Evolutionary conservation across 2,113 vertebrate species (phyloP), one percentile per base, ranked within the genome.

Genomic region (Hippoglossus stenolepis): DNA sequence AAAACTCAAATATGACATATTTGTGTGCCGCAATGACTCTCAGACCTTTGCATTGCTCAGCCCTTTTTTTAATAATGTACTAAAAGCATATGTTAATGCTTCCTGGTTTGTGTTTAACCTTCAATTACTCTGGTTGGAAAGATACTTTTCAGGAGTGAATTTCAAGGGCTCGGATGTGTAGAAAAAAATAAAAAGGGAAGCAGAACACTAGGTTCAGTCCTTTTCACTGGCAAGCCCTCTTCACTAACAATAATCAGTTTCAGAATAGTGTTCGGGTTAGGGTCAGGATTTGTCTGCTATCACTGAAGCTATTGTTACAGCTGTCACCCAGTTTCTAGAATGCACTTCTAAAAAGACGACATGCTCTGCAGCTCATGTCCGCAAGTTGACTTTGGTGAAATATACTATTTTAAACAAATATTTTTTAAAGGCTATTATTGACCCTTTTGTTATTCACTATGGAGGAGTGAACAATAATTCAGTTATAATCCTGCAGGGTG

Each of bases 101-200:
- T 65, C 54, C 38, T 75, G 72, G 78, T 77, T 87, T 79, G 38
- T 47, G 31, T 87, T 72, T 72, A 78, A 79, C 79, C 73, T 78
- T 86, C 70, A 65, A 35, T 80, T 66, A 88, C 70, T 73, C 28
- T 77, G 15, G 51, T 54, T n/a, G 75, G 62, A 56, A 21, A 83
- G 63, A 84, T 70, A 77, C 64, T 75, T 78, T 72, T 68, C 23
- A 28, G 5, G 5, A 17, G 40, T 59, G 45, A 23, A 73, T 82
- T 75, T 79, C 72, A 81, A 77, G 63, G 65, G 59, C 62, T 72
- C 65, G 15, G 7, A 21, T 79, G 1, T 58, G 12, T 26, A 23
- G 5, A 14, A 21, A 21, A 11, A 59, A 73, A 79, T 43, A 0
- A 61, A 65, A 5, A 9, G 35, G 74, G 56, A 45, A 40, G 49